These are phyloP conservation scores for Isichthys henryi DNA, from an alignment of 2,113 vertebrate genomes.

Conservation along the genomic window DNA sequence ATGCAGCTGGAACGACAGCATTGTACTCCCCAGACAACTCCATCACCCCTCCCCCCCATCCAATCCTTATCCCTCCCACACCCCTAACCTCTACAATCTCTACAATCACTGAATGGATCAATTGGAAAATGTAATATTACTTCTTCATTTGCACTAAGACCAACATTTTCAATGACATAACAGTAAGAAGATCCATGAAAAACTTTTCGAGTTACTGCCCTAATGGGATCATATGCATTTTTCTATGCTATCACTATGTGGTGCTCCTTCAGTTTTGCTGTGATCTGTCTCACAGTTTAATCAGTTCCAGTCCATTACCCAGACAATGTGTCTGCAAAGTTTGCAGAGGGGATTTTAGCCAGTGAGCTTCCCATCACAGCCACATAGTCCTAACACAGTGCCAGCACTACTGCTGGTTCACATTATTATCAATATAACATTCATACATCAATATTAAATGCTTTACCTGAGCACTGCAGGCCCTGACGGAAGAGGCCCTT, in stretches of 20 bases:
- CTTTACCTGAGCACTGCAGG: conserved; percentile 64
- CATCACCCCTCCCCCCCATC: background rate
- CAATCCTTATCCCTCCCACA: background rate
- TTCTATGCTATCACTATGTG: background rate
- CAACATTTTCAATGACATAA: background rate
- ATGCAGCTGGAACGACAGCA: background rate
- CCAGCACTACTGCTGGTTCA: background rate
- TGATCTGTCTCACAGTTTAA: background rate
- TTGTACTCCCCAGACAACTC: background rate
- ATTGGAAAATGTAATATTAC: background rate
- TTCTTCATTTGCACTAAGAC: background rate
- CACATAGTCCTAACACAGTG: background rate
- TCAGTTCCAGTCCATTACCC: background rate
- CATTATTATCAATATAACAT: background rate
- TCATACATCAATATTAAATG: background rate
- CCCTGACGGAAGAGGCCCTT: conserved; percentile 79
- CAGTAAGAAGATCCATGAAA: background rate
- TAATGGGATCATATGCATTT: background rate
- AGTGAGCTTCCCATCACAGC: background rate
- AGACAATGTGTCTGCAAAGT: background rate
- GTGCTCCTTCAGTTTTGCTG: background rate
- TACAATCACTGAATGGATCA: background rate
- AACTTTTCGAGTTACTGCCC: background rate
- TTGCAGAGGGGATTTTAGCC: background rate
- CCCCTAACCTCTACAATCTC: background rate